phyloP scores from a whole-genome alignment of 2,797 vertebrate species.

The Hippoglossus hippoglossus region DNA sequence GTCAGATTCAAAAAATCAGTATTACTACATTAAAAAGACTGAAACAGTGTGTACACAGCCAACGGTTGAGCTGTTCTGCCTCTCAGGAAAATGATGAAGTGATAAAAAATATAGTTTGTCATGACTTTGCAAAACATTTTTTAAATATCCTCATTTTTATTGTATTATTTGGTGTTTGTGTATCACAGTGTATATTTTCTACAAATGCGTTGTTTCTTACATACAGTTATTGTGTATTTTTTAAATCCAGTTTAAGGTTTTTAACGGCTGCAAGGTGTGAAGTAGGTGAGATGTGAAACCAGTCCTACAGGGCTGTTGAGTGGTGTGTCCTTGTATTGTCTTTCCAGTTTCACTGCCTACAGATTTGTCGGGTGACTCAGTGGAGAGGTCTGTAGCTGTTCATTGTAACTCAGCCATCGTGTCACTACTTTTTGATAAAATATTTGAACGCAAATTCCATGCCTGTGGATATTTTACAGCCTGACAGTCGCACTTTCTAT shows the following conservation, averaged over 20 bases:
- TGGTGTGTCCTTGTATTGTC: conserved; percentile 53
- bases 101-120: no score
- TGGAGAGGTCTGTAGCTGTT: conserved; percentile 8
- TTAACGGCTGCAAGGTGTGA: conserved; percentile 23
- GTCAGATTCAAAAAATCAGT: no score
- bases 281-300: conserved; percentile 71
- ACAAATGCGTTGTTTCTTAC: not conserved
- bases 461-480: not conserved
- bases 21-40: no score
- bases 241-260: not conserved
- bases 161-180: not conserved
- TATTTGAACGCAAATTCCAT: not conserved
- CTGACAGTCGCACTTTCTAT: not conserved
- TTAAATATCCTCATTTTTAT: no score
- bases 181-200: not conserved
- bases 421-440: conserved; percentile 3
- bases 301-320: conserved; percentile 70
- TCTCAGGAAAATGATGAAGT: no score
- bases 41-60: no score
- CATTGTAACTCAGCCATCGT: not conserved
- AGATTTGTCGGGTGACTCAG: conserved; percentile 63
- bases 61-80: no score
- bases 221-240: not conserved
- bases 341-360: conserved; percentile 78
- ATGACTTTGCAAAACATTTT: no score